These are phyloP conservation scores for Prionace glauca DNA, from an alignment of 2,797 vertebrate genomes.

Conservation along the genomic window DNA sequence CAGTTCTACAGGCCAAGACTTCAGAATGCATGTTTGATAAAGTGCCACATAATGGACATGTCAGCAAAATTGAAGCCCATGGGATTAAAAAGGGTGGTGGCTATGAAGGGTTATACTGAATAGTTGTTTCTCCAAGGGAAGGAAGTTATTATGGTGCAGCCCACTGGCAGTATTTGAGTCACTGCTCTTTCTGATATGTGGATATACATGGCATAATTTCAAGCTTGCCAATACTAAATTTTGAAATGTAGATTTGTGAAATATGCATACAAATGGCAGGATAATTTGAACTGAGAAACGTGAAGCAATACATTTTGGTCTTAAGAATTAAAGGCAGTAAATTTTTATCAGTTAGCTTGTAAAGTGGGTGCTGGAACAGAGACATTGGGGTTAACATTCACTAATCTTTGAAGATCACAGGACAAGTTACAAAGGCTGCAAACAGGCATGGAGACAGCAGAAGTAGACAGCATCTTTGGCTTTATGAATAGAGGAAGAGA, in stretches of 20 bases:
- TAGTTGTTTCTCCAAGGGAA: background rate
- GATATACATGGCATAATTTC: background rate
- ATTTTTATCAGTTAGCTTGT: too few species aligned
- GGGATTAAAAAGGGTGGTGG: background rate
- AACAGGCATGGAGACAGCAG: background rate
- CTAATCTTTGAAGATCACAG: background rate
- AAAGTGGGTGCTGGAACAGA: background rate
- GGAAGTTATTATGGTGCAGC: background rate
- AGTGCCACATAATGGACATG: background rate
- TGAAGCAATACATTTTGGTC: background rate
- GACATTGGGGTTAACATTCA: too few species aligned
- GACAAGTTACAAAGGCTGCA: too few species aligned
- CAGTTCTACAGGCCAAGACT: background rate
- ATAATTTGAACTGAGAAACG: background rate
- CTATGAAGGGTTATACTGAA: background rate
- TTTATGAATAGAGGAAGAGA: background rate
- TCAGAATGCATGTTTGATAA: background rate
- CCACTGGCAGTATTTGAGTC: background rate
- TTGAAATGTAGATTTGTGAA: background rate
- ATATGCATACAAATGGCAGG: background rate
- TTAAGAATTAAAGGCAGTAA: background rate
- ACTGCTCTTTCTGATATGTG: background rate
- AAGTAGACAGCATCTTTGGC: background rate
- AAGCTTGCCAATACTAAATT: background rate
- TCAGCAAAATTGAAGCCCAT: background rate